phyloP scores from a whole-genome alignment of 23 tunicate genomes.

The Botrylloides violaceus region DNA sequence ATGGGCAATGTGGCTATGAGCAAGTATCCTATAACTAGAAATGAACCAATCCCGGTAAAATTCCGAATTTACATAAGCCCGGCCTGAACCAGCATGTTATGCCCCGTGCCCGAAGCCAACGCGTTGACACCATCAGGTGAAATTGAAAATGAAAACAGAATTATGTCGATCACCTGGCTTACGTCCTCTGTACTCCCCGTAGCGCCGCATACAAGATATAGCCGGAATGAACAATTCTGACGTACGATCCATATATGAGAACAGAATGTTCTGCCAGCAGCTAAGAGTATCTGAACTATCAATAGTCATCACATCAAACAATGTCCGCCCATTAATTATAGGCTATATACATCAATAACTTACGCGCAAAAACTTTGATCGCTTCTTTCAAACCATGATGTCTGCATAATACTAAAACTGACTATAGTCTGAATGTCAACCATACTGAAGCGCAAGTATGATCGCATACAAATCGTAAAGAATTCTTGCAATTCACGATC shows the following conservation, averaged over 20 bases:
- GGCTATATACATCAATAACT: no score
- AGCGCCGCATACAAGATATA: background rate
- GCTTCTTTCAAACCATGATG: background rate
- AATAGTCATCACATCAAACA: no score
- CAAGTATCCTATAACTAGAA: no score
- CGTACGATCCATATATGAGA: background rate
- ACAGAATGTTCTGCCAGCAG: background rate
- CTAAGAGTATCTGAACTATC: background rate
- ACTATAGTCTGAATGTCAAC: background rate
- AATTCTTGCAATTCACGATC: no score
- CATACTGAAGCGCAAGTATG: background rate
- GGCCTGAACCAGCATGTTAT: no score
- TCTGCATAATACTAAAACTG: background rate
- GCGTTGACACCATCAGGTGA: no score
- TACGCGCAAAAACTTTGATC: background rate
- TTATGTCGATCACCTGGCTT: background rate
- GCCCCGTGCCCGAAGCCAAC: no score
- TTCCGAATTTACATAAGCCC: no score
- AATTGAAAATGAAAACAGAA: no score
- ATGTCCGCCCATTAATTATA: no score
- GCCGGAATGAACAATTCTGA: background rate
- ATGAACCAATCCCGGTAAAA: no score
- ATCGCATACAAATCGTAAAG: background rate
- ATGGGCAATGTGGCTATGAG: no score
- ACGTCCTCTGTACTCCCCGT: background rate